Conservation (phyloP, 2,888 invertebrate species). For the Choreutis nemorana region DNA sequence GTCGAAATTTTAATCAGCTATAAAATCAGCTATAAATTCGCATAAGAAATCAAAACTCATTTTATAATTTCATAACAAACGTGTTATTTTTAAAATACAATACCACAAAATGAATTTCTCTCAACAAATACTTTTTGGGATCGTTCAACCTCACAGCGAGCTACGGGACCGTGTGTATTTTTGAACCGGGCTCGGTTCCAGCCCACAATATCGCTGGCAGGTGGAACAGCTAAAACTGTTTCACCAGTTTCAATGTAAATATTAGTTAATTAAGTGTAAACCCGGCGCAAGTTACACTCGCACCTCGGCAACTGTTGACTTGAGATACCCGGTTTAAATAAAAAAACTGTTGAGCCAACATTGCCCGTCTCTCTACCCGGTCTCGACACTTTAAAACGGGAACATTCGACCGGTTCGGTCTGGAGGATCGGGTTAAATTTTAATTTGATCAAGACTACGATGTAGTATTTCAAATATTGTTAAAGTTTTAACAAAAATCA, state of each 20-base stretch:
- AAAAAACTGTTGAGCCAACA: constrained; percentile 18
- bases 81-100: too few relatives aligned
- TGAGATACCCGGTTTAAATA: constrained; percentile 25
- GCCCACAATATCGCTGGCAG: constrained; percentile 38
- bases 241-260: constrained; percentile 52
- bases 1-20: too few relatives aligned
- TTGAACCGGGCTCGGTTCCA: constrained; percentile 25
- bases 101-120: too few relatives aligned
- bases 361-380: constrained; percentile 4
- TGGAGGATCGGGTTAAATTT: too few relatives aligned
- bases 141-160: constrained; percentile 5
- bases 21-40: too few relatives aligned
- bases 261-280: constrained; percentile 64
- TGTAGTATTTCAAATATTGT: too few relatives aligned
- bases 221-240: constrained; percentile 48
- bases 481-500: too few relatives aligned
- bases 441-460: too few relatives aligned
- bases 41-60: too few relatives aligned
- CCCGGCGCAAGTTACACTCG: constrained; percentile 26
- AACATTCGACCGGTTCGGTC: too few relatives aligned
- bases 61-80: too few relatives aligned
- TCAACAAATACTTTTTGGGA: not conserved
- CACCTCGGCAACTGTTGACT: constrained; percentile 22
- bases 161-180: constrained; percentile 18
- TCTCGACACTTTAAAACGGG: too few relatives aligned